These are phyloP conservation scores for Tragelaphus strepsiceros DNA, from an alignment of 2,113 vertebrate species.

Conservation along the genomic window DNA sequence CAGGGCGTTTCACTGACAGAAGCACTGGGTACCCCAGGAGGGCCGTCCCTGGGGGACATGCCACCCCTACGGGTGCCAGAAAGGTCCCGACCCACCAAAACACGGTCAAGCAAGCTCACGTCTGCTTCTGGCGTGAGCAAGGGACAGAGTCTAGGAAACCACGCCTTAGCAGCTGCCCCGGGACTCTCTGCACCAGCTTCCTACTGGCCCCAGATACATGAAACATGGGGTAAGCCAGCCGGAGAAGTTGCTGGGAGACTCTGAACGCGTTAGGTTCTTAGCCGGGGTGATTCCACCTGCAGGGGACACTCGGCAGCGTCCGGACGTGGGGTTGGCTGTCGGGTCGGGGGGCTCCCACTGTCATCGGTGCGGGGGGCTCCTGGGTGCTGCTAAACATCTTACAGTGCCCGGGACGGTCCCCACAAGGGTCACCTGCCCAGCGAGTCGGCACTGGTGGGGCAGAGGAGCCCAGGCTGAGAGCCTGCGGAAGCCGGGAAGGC, in stretches of 20 bases:
- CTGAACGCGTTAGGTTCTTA: neutral
- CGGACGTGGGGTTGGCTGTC: neutral
- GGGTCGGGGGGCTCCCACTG: too few relatives aligned
- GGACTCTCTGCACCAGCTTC: too few relatives aligned
- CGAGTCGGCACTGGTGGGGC: accelerated
- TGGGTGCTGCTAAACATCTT: too few relatives aligned
- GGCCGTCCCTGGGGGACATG: accelerated
- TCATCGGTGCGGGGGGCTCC: too few relatives aligned
- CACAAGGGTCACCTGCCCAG: neutral
- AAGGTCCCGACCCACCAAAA: too few relatives aligned
- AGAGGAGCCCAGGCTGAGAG: neutral
- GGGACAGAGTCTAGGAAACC: neutral
- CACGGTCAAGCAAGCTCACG: accelerated
- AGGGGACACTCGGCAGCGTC: neutral
- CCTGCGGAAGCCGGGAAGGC: accelerated
- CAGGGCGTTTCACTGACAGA: neutral
- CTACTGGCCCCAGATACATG: too few relatives aligned
- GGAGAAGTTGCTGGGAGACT: neutral
- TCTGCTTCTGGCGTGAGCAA: neutral
- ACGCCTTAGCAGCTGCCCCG: too few relatives aligned
- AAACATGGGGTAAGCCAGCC: accelerated
- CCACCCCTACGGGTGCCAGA: too few relatives aligned
- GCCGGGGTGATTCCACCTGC: accelerated
- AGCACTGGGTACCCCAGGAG: accelerated
- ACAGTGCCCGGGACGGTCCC: too few relatives aligned